These are phyloP conservation scores for Acleris cristana DNA, from an alignment of 2,888 invertebrate species.

Conservation along the genomic window DNA sequence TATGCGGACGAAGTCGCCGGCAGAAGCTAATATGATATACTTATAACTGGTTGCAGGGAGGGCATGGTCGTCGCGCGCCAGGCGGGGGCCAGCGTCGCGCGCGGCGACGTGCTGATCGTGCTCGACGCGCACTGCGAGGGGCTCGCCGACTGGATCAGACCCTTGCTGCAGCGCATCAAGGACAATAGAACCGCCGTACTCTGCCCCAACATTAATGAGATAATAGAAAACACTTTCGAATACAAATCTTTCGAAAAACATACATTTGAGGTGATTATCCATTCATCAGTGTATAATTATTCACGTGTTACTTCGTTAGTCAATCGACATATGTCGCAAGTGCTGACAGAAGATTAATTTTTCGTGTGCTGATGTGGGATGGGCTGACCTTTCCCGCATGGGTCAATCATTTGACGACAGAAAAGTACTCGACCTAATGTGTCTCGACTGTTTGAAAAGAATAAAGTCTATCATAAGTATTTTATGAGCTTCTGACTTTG, in stretches of 20 bases:
- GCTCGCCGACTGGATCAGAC: slow-evolving; percentile 92
- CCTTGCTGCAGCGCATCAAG: slow-evolving; percentile 91
- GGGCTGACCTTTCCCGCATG: too few species aligned
- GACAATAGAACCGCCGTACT: slow-evolving; percentile 67
- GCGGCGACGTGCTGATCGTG: slow-evolving; percentile 91
- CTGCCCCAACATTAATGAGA: slow-evolving; percentile 7
- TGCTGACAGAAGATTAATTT: background rate
- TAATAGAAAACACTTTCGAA: background rate
- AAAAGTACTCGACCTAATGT: too few species aligned
- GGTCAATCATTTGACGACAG: too few species aligned
- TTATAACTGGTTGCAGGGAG: background rate
- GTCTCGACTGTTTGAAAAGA: too few species aligned
- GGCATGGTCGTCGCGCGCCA: slow-evolving; percentile 88
- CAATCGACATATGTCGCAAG: background rate
- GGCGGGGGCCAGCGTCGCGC: slow-evolving; percentile 89
- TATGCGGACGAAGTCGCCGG: too few species aligned
- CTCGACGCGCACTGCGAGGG: slow-evolving; percentile 96
- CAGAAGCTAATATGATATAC: too few species aligned
- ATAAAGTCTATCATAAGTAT: too few species aligned
- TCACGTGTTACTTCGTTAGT: background rate
- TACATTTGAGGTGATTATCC: too few species aligned
- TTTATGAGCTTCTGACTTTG: too few species aligned
- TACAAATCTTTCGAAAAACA: background rate
- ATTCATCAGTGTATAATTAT: too few species aligned
- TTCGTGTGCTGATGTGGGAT: too few species aligned